phyloP scores from a whole-genome alignment of 64 coral and sea anemone species.

The Pocillopora damicornis region DNA sequence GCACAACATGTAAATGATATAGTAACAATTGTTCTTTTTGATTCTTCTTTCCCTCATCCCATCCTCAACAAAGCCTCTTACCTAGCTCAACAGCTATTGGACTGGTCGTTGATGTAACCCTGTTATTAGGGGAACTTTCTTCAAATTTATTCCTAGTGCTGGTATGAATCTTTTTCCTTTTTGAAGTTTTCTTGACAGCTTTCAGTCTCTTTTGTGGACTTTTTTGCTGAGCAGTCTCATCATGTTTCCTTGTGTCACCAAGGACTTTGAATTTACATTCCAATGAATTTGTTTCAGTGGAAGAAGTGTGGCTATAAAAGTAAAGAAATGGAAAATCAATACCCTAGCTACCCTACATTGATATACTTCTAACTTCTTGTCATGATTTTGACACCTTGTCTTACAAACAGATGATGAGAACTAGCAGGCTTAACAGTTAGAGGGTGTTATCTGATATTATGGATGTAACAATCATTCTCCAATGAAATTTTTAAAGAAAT shows the following conservation, averaged over 20 bases:
- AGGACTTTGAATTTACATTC: neutral
- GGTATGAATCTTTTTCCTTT: neutral
- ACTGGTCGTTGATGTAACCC: slow-evolving; percentile 57
- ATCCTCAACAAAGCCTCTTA: neutral
- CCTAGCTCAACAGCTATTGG: slow-evolving; percentile 1
- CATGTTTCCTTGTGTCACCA: neutral
- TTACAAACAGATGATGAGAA: no score
- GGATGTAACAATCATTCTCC: no score
- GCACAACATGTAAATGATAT: no score
- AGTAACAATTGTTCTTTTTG: no score
- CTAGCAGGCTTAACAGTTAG: no score
- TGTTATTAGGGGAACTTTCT: slow-evolving; percentile 15
- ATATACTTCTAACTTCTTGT: no score
- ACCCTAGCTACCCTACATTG: neutral
- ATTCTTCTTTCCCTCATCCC: no score
- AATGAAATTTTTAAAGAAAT: no score
- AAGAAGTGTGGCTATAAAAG: neutral
- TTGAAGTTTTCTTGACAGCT: slow-evolving; percentile 4
- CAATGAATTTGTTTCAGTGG: neutral
- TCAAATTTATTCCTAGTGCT: neutral
- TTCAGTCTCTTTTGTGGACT: neutral
- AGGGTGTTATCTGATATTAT: no score
- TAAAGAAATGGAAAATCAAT: neutral
- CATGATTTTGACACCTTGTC: no score
- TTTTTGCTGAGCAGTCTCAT: neutral